Evolutionary conservation across 2,888 invertebrate genomes (phyloP).

Genomic region (Drosophila rubida): DNA sequence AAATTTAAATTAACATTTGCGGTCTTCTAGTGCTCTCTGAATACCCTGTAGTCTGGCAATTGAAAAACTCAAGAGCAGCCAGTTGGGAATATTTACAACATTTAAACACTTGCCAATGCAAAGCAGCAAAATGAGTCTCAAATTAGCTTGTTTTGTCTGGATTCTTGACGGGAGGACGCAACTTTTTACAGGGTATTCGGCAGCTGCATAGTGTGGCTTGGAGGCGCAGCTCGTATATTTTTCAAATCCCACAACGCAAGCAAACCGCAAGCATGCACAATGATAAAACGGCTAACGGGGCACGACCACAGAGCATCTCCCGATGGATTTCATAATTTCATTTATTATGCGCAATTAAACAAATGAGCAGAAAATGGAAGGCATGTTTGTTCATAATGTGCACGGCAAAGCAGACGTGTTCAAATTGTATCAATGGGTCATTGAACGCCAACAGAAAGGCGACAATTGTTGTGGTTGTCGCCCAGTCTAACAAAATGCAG

Average conservation of each 20-base stretch:
- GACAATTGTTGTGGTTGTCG: background rate
- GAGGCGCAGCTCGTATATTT: background rate
- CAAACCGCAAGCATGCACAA: background rate
- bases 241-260: background rate
- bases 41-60: background rate
- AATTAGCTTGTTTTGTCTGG: no score
- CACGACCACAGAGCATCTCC: background rate
- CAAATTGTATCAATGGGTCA: background rate
- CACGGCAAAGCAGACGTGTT: constrained; percentile 11
- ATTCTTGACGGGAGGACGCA: no score
- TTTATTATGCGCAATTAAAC: constrained; percentile 57
- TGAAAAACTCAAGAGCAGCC: no score
- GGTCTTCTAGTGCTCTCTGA: background rate
- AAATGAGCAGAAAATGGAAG: constrained; percentile 30
- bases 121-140: no score
- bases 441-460: background rate
- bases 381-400: background rate
- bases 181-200: background rate
- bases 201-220: background rate
- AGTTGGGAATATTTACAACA: no score
- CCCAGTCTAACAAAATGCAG: no score
- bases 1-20: background rate
- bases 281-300: background rate
- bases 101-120: no score
- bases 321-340: constrained; percentile 28